Evolutionary conservation across 2,888 invertebrate species (phyloP).

Genomic region (Scaptomyza cyrtandrae): DNA sequence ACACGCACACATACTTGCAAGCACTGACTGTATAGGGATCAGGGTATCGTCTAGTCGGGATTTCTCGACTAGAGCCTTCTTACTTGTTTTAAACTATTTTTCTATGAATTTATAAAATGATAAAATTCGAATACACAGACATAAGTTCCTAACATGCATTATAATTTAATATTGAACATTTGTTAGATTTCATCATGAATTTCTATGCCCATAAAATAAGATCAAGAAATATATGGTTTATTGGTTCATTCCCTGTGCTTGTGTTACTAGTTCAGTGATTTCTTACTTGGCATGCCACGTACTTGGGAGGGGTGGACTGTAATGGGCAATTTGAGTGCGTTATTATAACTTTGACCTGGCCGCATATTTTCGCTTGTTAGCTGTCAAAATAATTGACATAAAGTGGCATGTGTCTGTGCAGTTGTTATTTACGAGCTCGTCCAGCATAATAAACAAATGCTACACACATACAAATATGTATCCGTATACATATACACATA

Average conservation of each 20-base stretch:
- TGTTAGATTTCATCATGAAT: background rate
- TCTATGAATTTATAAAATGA: no score
- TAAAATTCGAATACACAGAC: no score
- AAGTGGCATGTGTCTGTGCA: slow-evolving; percentile 74
- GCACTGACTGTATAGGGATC: no score
- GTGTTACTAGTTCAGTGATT: background rate
- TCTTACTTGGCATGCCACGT: slow-evolving; percentile 10
- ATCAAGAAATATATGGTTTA: slow-evolving; percentile 1
- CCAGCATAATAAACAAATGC: slow-evolving; percentile 30
- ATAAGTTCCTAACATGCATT: no score
- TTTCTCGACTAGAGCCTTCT: no score
- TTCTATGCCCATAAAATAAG: background rate
- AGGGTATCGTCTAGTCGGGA: no score
- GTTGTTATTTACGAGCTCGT: slow-evolving; percentile 69
- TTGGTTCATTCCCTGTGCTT: background rate
- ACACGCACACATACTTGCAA: no score
- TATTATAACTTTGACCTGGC: slow-evolving; percentile 59
- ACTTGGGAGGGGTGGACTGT: background rate
- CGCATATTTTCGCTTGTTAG: slow-evolving; percentile 73
- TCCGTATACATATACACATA: slow-evolving; percentile 1
- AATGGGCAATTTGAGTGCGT: slow-evolving; percentile 42
- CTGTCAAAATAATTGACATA: slow-evolving; percentile 79
- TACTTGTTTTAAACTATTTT: no score
- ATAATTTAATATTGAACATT: background rate
- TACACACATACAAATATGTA: slow-evolving; percentile 6